Evolutionary conservation across 92 coral and sea anemone genomes (phyloP).

Genomic region (Actinostola sp.): DNA sequence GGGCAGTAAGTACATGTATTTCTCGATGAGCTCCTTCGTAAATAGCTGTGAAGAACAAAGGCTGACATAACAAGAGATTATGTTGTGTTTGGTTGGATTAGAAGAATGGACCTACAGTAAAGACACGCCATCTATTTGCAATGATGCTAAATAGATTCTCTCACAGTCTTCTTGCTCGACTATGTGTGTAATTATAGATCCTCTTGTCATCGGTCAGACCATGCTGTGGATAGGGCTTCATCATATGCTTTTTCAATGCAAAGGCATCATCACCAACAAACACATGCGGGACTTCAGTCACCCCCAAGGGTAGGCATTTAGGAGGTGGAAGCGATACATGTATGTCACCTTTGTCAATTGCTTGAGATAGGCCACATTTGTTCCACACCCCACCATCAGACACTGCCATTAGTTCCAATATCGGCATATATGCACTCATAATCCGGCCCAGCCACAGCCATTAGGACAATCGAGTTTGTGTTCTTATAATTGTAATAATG

Average conservation of each 20-base stretch:
- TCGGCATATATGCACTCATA: conserved; percentile 53
- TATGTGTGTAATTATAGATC: conserved; percentile 54
- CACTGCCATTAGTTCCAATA: conserved; percentile 61
- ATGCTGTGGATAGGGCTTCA: conserved; percentile 59
- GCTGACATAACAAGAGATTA: conserved; percentile 36
- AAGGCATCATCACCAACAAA: conserved; percentile 65
- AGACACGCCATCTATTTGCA: conserved; percentile 52
- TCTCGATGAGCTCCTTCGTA: conserved; percentile 37
- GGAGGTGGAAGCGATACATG: conserved; percentile 50
- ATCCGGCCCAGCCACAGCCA: conserved; percentile 55
- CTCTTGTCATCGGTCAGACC: conserved; percentile 42
- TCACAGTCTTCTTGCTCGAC: conserved; percentile 48
- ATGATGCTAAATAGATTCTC: conserved; percentile 57
- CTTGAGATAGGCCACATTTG: conserved; percentile 51
- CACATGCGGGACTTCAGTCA: conserved; percentile 34
- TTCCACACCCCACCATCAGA: conserved; percentile 67
- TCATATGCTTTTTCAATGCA: conserved; percentile 37
- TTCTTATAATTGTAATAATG: conserved; percentile 47
- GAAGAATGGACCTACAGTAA: conserved; percentile 19
- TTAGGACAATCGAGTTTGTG: conserved; percentile 45
- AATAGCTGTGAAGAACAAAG: conserved; percentile 43
- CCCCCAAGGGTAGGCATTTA: conserved; percentile 43
- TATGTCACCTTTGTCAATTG: conserved; percentile 45
- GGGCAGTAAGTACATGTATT: conserved; percentile 48
- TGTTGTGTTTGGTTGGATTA: conserved; percentile 32